These are phyloP conservation scores for Neoniphon sammara DNA, from an alignment of 2,797 vertebrate species.

Conservation along the genomic window DNA sequence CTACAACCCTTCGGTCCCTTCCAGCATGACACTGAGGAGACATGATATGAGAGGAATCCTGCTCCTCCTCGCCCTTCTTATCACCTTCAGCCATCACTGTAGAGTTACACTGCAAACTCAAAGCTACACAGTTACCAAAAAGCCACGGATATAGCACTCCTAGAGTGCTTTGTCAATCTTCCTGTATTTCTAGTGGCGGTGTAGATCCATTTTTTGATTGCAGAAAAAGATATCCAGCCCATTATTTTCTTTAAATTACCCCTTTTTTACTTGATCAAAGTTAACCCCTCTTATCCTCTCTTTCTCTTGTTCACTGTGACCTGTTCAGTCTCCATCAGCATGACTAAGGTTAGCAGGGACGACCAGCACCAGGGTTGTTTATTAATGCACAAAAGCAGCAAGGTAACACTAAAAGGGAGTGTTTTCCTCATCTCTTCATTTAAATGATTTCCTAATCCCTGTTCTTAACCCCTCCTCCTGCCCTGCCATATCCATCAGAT, in stretches of 20 bases:
- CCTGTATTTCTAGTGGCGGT: not conserved
- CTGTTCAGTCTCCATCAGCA: slow-evolving; percentile 21
- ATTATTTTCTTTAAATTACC: not conserved
- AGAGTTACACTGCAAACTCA: slow-evolving; percentile 31
- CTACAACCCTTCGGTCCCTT: slow-evolving; percentile 15
- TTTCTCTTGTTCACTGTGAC: slow-evolving; percentile 24
- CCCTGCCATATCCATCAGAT: slow-evolving; percentile 29
- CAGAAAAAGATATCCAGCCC: not conserved
- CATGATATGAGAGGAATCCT: slow-evolving; percentile 19
- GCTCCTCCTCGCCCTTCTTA: slow-evolving; percentile 17
- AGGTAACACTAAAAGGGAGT: not conserved
- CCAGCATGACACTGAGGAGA: slow-evolving; percentile 48
- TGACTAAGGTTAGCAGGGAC: slow-evolving; percentile 27
- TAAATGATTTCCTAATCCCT: not conserved
- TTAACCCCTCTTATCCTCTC: not conserved
- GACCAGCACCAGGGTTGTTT: slow-evolving; percentile 8
- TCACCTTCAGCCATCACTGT: slow-evolving; percentile 25
- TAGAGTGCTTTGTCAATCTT: not conserved
- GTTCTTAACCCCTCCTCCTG: not conserved
- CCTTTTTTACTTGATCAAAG: not conserved
- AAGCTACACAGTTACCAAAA: slow-evolving; percentile 40
- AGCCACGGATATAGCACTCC: slow-evolving; percentile 47
- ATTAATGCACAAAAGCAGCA: slow-evolving; percentile 20
- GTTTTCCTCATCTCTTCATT: not conserved
- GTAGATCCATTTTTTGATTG: slow-evolving; percentile 10